Conservation (phyloP, 2,113 vertebrate species). For the Parus major region DNA sequence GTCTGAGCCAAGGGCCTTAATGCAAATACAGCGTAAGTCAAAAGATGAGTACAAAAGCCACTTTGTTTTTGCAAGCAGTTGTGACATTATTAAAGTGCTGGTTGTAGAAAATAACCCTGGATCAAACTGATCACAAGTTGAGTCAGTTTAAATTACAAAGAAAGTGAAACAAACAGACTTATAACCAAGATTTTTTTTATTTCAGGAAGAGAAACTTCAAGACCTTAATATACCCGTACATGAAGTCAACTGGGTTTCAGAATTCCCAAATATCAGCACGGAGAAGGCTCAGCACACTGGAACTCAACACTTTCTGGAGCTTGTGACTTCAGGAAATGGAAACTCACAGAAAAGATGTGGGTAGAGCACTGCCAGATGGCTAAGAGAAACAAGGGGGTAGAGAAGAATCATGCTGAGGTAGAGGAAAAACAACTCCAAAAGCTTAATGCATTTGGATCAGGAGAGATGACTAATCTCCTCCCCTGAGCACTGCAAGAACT, state of each 20-base stretch:
- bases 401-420: conserved; percentile 35
- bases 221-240: neutral
- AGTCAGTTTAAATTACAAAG: neutral
- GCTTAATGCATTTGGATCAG: neutral
- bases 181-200: neutral
- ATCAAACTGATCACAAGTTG: neutral
- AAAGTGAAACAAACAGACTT: conserved; percentile 1
- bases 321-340: conserved; percentile 25
- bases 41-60: neutral
- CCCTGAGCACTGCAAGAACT: neutral
- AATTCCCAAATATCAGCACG: neutral
- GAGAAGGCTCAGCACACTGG: neutral
- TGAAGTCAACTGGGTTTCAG: neutral
- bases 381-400: neutral
- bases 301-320: neutral
- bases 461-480: conserved; percentile 42
- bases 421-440: conserved; percentile 31
- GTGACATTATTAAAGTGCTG: neutral
- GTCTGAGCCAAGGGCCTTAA: neutral
- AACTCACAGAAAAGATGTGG: conserved; percentile 8
- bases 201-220: neutral
- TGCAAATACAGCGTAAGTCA: neutral
- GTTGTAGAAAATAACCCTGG: neutral
- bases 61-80: neutral
- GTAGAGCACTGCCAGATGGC: conserved; percentile 16